Evolutionary conservation across 2,797 vertebrate genomes (phyloP), one percentile per base, ranked within the genome.

Genomic region (Champsocephalus gunnari): DNA sequence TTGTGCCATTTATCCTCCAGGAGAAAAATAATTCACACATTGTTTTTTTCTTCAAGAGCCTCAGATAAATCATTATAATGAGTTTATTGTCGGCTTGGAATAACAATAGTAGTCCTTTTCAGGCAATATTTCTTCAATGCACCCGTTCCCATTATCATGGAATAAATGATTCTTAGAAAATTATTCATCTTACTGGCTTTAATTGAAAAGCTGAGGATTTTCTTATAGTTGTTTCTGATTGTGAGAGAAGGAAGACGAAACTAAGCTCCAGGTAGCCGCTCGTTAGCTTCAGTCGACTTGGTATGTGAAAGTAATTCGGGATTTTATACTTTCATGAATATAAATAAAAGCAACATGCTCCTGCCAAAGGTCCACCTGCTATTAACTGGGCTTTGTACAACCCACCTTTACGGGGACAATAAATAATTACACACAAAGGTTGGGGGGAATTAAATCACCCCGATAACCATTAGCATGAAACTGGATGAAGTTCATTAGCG

Each of bases 351-450:
- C 88, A 87, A 84, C 77, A 74, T 93, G 92, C 93, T 91, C 89
- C 90, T 87, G 85, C 93, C 87, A 92, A 89, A 92, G 91, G 90
- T 92, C 84, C 87, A 93, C 90, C 88, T 89, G 92, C 93, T 94
- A 92, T 94, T 95, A 94, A 91, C 88, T 69, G 75, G 91, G 83
- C 89, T 90, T 86, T 88, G 88, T 89, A 73, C 81, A 81, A 61
- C 82, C 87, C 90, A 92, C 93, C 92, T 93, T 93, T 92, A 92
- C 93, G 71, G 71, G 86, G 91, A 93, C 92, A 94, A 95, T 95
- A 94, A 85, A 95, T 95, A 94, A 94, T 93, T 92, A 92, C 87
- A 91, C 91, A 94, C 92, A 94, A 92, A 91, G 89, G 77, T 89
- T 67, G 38, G 73, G 78, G 78, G 73, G 87, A 91, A 92, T 93